Base-by-base conservation (phyloP, 2,113 vertebrate species). In the Neodontobutis hainanensis region DNA sequence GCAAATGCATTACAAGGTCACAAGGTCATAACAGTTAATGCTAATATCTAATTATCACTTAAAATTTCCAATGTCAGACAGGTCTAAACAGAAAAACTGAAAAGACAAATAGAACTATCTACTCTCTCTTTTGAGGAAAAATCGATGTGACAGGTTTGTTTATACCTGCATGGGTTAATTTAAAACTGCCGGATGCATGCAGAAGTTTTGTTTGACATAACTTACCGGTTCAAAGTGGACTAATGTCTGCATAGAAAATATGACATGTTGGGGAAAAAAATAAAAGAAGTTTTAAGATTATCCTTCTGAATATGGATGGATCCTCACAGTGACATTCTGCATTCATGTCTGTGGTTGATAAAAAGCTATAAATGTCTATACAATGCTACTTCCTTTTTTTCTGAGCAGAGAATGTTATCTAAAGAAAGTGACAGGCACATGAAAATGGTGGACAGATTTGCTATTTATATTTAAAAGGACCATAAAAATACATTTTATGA, bases 91-190 rank as follows among this genome's bases (percentile, higher is more conserved):
- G 58, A 78, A 80, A 62, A 40, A 53, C 49, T 67, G 70, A 63
- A 82, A 87, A 79, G 72, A 73, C 61, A 83, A 87, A 79, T 72
- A 73, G 58, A 83, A 75, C 52, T 70, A 69, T 70, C 67, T 62
- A 32, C 38, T 7, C 53, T 75, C 32, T 43, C 51, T n/a, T n/a
- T n/a, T 69, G 55, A 66, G 78, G 63, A 61, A n/a, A 85, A 82
- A 82, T 81, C 70, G 63, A 68, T 53, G 65, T 74, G 73, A 88
- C 75, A 82, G 55, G 77, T 87, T 85, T 82, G 78, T 86, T 87
- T 74, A 84, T 90, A 85, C 74, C 60, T 65, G 65, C 40, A 68
- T 67, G 67, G 60, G 82, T 77, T 88, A 83, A 66, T 85, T 82
- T 73, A 81, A n/a, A n/a, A n/a, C n/a, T n/a, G n/a, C n/a, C n/a